Evolutionary conservation across 2,888 invertebrate genomes (phyloP), one percentile per base, ranked within the genome.

Genomic region (Drosophila borborema): DNA sequence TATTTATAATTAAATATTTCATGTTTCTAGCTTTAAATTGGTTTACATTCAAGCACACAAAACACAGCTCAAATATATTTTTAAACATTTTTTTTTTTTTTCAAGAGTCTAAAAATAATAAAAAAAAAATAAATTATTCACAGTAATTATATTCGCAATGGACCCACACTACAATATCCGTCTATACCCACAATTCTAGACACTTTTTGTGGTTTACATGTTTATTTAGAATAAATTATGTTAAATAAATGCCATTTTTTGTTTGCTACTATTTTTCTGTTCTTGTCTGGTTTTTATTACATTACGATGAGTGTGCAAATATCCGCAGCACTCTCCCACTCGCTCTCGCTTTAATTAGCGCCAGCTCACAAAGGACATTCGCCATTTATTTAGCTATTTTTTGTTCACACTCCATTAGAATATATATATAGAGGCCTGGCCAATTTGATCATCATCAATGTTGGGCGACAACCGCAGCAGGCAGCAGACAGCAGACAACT

Each of bases 361-460:
- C 16, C 38, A 63, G 64, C 59, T 72, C 62, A 28, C 20, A 49
- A 49, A 61, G 60, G 58, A 18, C 56, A 58, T 54, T 23, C 58
- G 71, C 48, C 51, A 68, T 58, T 51, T 46, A 53, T 60, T 40
- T 43, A n/a, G n/a, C 2, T 14, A 49, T n/a, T 48, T 64, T 46
- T 64, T 46, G 56, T 55, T 18, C 18, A 14, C 61, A 49, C 55
- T 64, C 38, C 51, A 70, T 64, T 64, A 49, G 63, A 56, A 63
- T 61, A 58, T 61, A 58, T 61, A 60, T 58, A 45, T 28, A 53
- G 38, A 49, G 59, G 63, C 61, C 63, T 51, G 56, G 53, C 59
- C 14, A 73, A 73, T 80, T 72, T 64, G 46, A 62, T 72, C 72
- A 65, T 78, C 69, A 69, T 78, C 67, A 71, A 75, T 74, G 75